Conservation (phyloP, 2,888 invertebrate genomes). For the Cantharis nigra region DNA sequence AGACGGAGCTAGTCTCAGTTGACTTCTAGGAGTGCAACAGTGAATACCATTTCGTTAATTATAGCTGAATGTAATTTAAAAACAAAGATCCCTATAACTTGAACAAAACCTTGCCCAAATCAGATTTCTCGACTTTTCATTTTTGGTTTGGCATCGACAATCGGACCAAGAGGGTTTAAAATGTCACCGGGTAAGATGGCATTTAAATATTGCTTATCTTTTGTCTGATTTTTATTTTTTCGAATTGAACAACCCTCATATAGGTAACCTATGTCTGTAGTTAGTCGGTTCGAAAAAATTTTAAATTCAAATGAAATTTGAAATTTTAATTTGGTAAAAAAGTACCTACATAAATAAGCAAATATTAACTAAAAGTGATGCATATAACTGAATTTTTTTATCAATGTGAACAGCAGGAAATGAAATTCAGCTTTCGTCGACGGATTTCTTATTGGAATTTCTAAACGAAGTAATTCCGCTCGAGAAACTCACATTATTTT, state of each 20-base stretch:
- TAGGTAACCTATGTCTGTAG: background rate
- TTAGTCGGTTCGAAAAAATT: background rate
- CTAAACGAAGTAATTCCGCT: conserved; percentile 47
- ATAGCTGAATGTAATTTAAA: too few relatives aligned
- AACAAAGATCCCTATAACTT: too few relatives aligned
- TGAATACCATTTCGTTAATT: too few relatives aligned
- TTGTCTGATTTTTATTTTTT: background rate
- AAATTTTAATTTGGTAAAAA: conserved; percentile 3
- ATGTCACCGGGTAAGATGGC: too few relatives aligned
- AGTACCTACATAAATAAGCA: conserved; percentile 19
- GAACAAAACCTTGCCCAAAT: too few relatives aligned
- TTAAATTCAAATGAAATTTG: background rate
- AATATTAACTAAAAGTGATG: conserved; percentile 21
- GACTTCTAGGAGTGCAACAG: too few relatives aligned
- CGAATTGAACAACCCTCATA: background rate
- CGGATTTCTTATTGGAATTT: conserved; percentile 46
- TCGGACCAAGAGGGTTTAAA: too few relatives aligned
- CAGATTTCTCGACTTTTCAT: too few relatives aligned
- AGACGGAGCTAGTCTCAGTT: too few relatives aligned
- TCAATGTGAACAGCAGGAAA: conserved; percentile 35
- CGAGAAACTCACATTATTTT: conserved; percentile 47
- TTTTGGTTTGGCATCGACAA: too few relatives aligned
- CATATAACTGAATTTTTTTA: conserved; percentile 23
- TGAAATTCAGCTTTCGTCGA: conserved; percentile 36
- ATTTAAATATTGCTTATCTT: background rate